Evolutionary conservation across 2,797 vertebrate species (phyloP).

Genomic region (Bovichtus diacanthus): DNA sequence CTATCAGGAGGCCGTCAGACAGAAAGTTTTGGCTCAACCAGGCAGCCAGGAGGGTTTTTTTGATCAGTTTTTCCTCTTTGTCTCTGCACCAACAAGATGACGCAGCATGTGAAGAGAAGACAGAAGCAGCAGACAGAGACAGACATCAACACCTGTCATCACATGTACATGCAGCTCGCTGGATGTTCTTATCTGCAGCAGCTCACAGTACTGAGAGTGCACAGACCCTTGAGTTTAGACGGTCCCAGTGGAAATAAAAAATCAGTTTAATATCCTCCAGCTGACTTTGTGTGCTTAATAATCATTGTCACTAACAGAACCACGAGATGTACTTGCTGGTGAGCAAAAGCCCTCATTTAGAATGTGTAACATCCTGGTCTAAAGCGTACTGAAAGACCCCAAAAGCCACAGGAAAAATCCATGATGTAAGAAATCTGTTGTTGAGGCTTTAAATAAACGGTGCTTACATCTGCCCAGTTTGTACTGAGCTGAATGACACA

Average conservation of each 20-base stretch:
- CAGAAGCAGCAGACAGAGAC: slow-evolving; percentile 17
- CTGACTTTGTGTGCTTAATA: too few relatives aligned
- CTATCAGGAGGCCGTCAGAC: slow-evolving; percentile 72
- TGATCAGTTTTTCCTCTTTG: slow-evolving; percentile 10
- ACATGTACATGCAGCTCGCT: slow-evolving; percentile 3
- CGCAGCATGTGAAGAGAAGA: slow-evolving; percentile 3
- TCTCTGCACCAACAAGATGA: slow-evolving; percentile 10
- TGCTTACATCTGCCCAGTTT: background rate
- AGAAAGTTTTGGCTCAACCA: slow-evolving; percentile 45
- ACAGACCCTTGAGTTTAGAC: slow-evolving; percentile 26
- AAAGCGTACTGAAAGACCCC: background rate
- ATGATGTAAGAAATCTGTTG: too few relatives aligned
- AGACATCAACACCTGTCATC: slow-evolving; percentile 46
- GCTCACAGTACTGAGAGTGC: slow-evolving; percentile 3
- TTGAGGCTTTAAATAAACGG: background rate
- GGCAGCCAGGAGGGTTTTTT: slow-evolving; percentile 26
- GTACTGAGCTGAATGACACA: too few relatives aligned
- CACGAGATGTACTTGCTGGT: background rate
- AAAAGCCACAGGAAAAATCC: background rate
- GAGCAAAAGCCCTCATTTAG: background rate
- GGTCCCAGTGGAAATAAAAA: slow-evolving; percentile 54
- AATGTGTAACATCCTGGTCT: background rate
- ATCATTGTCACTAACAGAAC: background rate
- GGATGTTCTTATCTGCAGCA: slow-evolving; percentile 31
- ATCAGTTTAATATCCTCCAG: too few relatives aligned